A percentile compares a stretch with the other conserved stretches of the same genome.
These are phyloP conservation scores for Flexamia atlantica DNA, from an alignment of 2,888 invertebrate genomes.

Conservation along the genomic window DNA sequence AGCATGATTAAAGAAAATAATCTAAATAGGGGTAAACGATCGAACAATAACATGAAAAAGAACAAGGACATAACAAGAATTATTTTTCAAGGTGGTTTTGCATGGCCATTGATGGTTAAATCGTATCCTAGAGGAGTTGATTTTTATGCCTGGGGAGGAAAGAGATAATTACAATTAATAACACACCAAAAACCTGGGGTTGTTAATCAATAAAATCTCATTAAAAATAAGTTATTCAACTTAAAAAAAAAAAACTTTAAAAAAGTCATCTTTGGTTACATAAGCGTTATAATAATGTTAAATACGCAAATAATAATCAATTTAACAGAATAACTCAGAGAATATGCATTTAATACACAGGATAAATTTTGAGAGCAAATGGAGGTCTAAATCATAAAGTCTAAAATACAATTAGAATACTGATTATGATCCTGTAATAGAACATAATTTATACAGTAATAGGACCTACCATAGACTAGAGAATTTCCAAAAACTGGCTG, in stretches of 20 bases:
- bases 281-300: neutral
- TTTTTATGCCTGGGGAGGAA: slow-evolving; percentile 73
- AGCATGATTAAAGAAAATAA: neutral
- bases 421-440: too few species aligned
- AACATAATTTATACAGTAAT: too few species aligned
- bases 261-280: neutral
- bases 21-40: slow-evolving; percentile 57
- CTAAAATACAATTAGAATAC: too few species aligned
- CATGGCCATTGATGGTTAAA: slow-evolving; percentile 63
- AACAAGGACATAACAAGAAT: slow-evolving; percentile 64
- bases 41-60: slow-evolving; percentile 35
- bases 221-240: neutral
- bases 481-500: too few species aligned
- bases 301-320: too few species aligned
- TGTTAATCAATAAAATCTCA: too few species aligned
- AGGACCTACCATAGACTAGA: too few species aligned
- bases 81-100: slow-evolving; percentile 42
- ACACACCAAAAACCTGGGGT: too few species aligned
- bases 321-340: too few species aligned
- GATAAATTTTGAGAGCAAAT: too few species aligned
- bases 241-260: neutral
- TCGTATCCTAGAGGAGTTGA: slow-evolving; percentile 65
- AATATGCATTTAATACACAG: too few species aligned
- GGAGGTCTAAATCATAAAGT: too few species aligned
- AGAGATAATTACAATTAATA: slow-evolving; percentile 70